These are phyloP conservation scores for Cotesia typhae DNA, from an alignment of 1,140 invertebrate genomes.

Conservation along the genomic window DNA sequence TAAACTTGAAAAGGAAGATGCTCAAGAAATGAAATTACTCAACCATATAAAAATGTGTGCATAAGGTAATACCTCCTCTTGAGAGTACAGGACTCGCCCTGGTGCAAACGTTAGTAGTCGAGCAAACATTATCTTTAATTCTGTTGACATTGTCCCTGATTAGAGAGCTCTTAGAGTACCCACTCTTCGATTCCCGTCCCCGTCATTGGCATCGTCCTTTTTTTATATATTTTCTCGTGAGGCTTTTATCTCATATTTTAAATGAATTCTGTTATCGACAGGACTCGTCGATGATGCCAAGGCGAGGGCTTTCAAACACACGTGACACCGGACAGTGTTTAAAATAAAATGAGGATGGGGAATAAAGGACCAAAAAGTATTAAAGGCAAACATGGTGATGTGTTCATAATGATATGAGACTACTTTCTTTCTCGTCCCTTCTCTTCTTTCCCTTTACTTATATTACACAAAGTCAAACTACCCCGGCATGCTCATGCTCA, in stretches of 20 bases:
- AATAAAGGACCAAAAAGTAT: slow-evolving; percentile 23
- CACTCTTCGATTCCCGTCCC: neutral
- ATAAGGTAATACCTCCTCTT: slow-evolving; percentile 1
- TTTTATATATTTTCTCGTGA: neutral
- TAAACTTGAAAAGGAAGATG: no score
- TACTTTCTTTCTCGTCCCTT: neutral
- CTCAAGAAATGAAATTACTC: neutral
- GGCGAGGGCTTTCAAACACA: slow-evolving; percentile 27
- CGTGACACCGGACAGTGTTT: slow-evolving; percentile 27
- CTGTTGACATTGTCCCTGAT: slow-evolving; percentile 14
- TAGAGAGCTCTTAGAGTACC: slow-evolving; percentile 12
- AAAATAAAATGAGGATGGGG: slow-evolving; percentile 2
- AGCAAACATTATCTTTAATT: slow-evolving; percentile 16
- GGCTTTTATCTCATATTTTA: slow-evolving; percentile 28
- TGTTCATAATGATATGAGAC: slow-evolving; percentile 29
- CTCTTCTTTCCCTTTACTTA: neutral
- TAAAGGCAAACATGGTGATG: slow-evolving; percentile 31
- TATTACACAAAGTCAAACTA: slow-evolving; percentile 17
- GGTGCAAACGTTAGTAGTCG: neutral
- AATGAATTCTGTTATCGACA: slow-evolving; percentile 40
- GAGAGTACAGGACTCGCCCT: neutral
- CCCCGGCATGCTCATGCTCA: neutral
- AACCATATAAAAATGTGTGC: neutral
- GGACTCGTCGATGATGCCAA: neutral
- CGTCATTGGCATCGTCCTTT: neutral